Conservation (phyloP, 2,888 invertebrate species). For the Scaptomyza tumidula region DNA sequence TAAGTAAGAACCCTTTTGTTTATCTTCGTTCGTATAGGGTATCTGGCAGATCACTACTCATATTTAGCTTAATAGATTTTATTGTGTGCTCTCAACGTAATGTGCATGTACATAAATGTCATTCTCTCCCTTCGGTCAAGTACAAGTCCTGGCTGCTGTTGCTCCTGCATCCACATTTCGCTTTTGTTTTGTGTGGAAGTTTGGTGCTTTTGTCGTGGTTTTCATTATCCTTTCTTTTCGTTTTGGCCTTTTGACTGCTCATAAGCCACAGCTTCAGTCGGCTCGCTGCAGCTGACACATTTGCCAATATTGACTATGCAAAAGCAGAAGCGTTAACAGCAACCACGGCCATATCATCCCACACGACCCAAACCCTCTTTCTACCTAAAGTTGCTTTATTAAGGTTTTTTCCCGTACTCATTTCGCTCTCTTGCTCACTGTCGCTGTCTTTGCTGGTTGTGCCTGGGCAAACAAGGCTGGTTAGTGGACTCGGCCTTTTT, state of each 20-base stretch:
- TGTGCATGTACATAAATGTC: constrained; percentile 47
- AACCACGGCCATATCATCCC: constrained; percentile 14
- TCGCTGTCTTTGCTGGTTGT: constrained; percentile 24
- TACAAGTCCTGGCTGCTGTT: constrained; percentile 37
- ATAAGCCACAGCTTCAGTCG: constrained; percentile 52
- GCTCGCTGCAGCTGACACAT: constrained; percentile 75
- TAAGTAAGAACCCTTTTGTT: no score
- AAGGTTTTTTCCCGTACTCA: constrained; percentile 4
- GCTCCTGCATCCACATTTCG: constrained; percentile 28
- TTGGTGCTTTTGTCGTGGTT: constrained; percentile 79
- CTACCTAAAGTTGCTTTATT: constrained; percentile 38
- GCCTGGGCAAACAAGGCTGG: constrained; percentile 67
- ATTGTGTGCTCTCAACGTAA: constrained; percentile 29
- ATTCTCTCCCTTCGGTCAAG: constrained; percentile 20
- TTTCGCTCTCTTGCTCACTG: not conserved
- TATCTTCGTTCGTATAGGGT: not conserved
- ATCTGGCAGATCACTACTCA: not conserved
- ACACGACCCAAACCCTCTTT: not conserved
- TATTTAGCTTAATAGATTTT: constrained; percentile 6
- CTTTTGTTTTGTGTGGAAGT: constrained; percentile 51
- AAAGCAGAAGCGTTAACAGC: constrained; percentile 20
- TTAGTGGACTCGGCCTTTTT: constrained; percentile 72
- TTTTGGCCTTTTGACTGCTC: constrained; percentile 65
- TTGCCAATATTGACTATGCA: constrained; percentile 78
- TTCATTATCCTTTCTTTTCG: constrained; percentile 69